Percentiles rank a stretch among this genome's conserved stretches.
Evolutionary conservation across 1,140 invertebrate species (phyloP).

Genomic region (Anoplophora glabripennis): DNA sequence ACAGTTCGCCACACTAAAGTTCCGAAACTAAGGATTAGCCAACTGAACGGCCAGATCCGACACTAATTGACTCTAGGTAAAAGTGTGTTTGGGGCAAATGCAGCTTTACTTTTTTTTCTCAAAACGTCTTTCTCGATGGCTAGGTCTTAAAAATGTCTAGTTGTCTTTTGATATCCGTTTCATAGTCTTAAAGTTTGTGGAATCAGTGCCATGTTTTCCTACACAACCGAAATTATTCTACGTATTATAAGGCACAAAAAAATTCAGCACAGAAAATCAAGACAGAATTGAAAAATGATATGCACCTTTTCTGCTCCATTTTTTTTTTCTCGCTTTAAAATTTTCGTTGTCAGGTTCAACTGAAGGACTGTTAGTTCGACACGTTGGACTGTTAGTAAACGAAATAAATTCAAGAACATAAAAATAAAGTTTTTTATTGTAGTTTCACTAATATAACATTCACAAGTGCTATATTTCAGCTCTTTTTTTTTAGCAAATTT

Average conservation of each 20-base stretch:
- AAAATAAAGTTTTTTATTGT: constrained; percentile 17
- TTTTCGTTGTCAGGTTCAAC: constrained; percentile 9
- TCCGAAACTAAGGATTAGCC: too few species aligned
- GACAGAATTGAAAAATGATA: constrained; percentile 2
- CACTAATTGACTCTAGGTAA: too few species aligned
- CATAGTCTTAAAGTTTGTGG: too few species aligned
- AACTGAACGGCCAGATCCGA: too few species aligned
- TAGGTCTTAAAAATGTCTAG: too few species aligned
- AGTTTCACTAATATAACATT: constrained; percentile 14
- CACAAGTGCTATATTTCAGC: constrained; percentile 8
- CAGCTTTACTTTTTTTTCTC: too few species aligned
- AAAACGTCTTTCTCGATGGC: too few species aligned
- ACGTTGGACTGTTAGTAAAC: constrained; percentile 10
- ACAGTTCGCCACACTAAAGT: too few species aligned
- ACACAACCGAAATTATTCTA: too few species aligned
- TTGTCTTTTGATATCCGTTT: too few species aligned
- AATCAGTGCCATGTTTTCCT: too few species aligned
- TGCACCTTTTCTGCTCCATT: not conserved
- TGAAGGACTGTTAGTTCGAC: not conserved
- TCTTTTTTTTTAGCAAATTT: not conserved
- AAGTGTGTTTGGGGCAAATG: too few species aligned
- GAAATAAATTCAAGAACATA: constrained; percentile 8
- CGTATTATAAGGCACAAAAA: constrained; percentile 4
- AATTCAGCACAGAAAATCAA: not conserved
- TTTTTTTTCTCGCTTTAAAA: not conserved